Conservation (phyloP, 2,888 invertebrate genomes). For the Acrobasis consociella region DNA sequence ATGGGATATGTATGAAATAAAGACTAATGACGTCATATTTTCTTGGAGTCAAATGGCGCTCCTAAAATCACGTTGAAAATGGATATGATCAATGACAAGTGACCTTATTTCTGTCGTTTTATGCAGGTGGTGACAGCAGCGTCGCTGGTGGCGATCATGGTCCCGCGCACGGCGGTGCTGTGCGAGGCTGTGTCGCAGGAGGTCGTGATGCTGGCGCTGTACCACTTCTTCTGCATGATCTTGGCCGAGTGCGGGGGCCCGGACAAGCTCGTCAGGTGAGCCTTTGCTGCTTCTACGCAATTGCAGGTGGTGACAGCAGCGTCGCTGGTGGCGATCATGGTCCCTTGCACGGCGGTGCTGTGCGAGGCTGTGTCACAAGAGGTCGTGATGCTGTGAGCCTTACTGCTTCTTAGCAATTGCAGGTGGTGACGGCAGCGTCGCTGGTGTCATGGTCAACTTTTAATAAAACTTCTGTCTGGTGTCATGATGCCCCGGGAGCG, state of each 20-base stretch:
- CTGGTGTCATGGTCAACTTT: no score
- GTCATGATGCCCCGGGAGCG: no score
- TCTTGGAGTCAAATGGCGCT: no score
- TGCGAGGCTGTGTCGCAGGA: slow-evolving; percentile 87
- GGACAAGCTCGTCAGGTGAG: slow-evolving; percentile 79
- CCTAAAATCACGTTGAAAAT: no score
- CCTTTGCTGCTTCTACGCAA: not conserved
- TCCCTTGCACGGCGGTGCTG: slow-evolving; percentile 85
- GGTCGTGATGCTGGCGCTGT: slow-evolving; percentile 86
- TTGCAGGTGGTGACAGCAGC: slow-evolving; percentile 83
- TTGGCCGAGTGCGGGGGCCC: slow-evolving; percentile 85
- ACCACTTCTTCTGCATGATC: slow-evolving; percentile 86
- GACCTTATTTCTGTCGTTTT: not conserved
- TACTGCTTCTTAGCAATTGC: slow-evolving; percentile 85
- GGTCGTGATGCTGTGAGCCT: slow-evolving; percentile 85
- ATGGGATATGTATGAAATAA: no score
- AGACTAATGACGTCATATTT: no score
- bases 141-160: slow-evolving; percentile 81
- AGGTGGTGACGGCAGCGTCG: slow-evolving; percentile 83
- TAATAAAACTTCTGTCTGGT: no score
- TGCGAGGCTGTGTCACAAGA: slow-evolving; percentile 87
- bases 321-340: slow-evolving; percentile 81
- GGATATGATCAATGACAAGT: no score
- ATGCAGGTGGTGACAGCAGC: slow-evolving; percentile 83
- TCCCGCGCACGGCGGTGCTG: slow-evolving; percentile 85